Percentiles rank a stretch among this genome's conserved stretches.
Evolutionary conservation across 2,888 invertebrate species (phyloP).

Genomic region (Monochamus alternatus): DNA sequence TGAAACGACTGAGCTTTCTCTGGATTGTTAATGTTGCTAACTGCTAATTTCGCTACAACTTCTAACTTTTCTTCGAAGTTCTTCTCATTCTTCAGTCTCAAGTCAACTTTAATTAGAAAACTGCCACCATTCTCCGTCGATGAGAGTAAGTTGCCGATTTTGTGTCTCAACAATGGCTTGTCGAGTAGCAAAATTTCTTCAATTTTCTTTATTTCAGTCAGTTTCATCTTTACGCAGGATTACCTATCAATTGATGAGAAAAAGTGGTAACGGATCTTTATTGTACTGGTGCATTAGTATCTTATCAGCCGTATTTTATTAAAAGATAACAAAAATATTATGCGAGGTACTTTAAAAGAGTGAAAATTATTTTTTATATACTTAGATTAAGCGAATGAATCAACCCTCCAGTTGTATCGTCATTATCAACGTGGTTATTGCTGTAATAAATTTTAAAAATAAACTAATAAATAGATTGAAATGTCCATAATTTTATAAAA

Average conservation of each 20-base stretch:
- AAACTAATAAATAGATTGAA: not conserved
- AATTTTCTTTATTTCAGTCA: constrained; percentile 32
- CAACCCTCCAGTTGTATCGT: not conserved
- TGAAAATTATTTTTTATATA: constrained; percentile 14
- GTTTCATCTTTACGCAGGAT: constrained; percentile 12
- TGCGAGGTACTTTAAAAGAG: constrained; percentile 11
- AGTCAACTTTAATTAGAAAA: constrained; percentile 44
- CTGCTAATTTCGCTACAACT: constrained; percentile 46
- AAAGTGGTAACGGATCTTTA: not conserved
- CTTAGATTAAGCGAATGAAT: not conserved
- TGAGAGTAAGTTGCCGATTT: constrained; percentile 39
- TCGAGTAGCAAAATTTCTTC: constrained; percentile 26
- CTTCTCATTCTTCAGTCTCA: constrained; percentile 41
- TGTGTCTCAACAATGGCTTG: constrained; percentile 20
- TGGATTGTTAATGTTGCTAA: constrained; percentile 2
- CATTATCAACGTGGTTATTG: not conserved
- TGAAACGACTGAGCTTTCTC: constrained; percentile 28
- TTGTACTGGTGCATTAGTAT: constrained; percentile 4
- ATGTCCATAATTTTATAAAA: no score
- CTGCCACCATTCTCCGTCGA: constrained; percentile 49
- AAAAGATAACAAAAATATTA: constrained; percentile 19
- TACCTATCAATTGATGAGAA: not conserved
- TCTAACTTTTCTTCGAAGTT: constrained; percentile 41
- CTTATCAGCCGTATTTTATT: constrained; percentile 21
- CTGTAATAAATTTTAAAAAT: not conserved